Conservation (phyloP, 2,113 vertebrate species). For the Variabilichromis moorii region DNA sequence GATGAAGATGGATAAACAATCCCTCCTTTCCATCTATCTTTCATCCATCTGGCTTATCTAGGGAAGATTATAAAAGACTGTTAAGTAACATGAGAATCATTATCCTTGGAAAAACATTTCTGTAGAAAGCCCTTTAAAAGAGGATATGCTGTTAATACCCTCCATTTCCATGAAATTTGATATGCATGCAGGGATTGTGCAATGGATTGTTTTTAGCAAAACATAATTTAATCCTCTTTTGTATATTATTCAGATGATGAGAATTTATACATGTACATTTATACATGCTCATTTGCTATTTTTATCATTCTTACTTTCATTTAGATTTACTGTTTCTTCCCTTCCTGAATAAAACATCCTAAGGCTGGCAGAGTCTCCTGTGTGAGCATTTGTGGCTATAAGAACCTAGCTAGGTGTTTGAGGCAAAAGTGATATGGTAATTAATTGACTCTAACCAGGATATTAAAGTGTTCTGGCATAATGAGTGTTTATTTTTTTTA, state of each 20-base stretch:
- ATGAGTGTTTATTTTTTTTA: conserved; percentile 1
- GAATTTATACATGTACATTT: neutral
- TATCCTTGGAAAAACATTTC: neutral
- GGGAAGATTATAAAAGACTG: neutral
- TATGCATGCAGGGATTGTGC: conserved; percentile 14
- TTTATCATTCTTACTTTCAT: neutral
- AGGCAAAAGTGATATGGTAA: conserved; percentile 1
- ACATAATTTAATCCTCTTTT: conserved; percentile 46
- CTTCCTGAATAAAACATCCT: neutral
- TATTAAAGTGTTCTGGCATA: neutral
- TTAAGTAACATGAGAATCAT: neutral
- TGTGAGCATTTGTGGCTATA: neutral
- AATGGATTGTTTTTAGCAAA: conserved; percentile 31
- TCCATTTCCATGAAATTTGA: conserved; percentile 15
- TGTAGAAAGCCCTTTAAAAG: conserved; percentile 17
- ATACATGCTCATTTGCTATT: neutral
- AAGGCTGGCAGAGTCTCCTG: neutral
- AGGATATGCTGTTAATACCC: conserved; percentile 37
- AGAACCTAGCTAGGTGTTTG: neutral
- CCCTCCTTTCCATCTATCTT: neutral
- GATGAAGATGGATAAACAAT: neutral
- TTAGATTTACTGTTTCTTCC: neutral
- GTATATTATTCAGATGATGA: conserved; percentile 12
- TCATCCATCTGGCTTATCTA: neutral
- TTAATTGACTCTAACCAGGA: neutral